Evolutionary conservation across 2,797 vertebrate genomes (phyloP), one percentile per base, ranked within the genome.

Genomic region (Crocidura indochinensis): DNA sequence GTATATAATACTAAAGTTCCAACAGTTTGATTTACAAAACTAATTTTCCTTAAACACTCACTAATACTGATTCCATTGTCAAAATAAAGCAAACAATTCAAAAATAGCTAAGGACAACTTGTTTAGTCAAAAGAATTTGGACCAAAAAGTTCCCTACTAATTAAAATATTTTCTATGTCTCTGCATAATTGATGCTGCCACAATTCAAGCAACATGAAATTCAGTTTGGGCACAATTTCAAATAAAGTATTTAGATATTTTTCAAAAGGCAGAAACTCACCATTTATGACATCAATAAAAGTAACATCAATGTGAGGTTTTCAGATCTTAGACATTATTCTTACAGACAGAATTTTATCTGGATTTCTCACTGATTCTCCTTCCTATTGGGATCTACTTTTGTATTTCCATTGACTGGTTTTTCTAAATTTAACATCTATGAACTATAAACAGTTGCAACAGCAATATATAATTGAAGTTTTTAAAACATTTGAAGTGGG

Each of bases 71-170:
- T 67, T 84, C n/a, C 47, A 68, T 29, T 82, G 47, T 93, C 89
- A 88, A 95, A 93, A 88, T 73, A 73, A 0, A 73, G 85, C 56
- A 60, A 60, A 60, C 44, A 94, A 65, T 62, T 93, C 10, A 74
- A 86, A 85, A 76, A 46, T 2, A 29, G 31, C n/a, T 73, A 80
- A 65, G 56, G 26, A 29, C 15, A 93, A 49, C 77, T 31, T 88
- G 56, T 38, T 47, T 69, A 47, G 22, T 79, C 31, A 64, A 91
- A 62, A 11, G 73, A 26, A 87, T 67, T 75, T 88, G 22, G 17
- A 29, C 24, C 17, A 80, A 79, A 90, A 92, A 27, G 1, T 24
- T 64, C 4, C 9, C 26, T 6, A 51, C 20, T 88, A 71, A 88
- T 91, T 92, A 75, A 96, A 86, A 91, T 74, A 69, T 62, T 77